Conservation (phyloP, 2,888 invertebrate genomes). For the Erynnis tages region DNA sequence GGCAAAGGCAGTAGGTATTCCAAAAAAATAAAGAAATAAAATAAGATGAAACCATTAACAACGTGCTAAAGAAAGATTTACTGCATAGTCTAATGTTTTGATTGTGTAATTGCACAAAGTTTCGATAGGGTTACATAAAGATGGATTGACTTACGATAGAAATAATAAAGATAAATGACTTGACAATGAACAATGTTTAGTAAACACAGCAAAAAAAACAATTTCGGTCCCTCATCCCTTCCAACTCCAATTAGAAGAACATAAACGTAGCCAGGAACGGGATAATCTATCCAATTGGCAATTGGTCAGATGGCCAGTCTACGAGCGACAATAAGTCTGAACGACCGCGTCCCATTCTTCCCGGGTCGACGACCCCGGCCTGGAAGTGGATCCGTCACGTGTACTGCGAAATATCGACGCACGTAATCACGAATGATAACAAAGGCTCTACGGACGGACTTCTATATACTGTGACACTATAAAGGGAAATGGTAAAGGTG, state of each 20-base stretch:
- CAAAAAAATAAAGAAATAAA: too few relatives aligned
- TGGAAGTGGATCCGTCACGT: slow-evolving; percentile 16
- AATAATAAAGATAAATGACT: too few relatives aligned
- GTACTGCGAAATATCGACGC: neutral
- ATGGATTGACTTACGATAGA: too few relatives aligned
- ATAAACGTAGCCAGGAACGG: slow-evolving; percentile 18
- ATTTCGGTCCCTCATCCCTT: neutral
- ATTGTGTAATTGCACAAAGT: too few relatives aligned
- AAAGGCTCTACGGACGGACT: neutral
- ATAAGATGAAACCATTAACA: too few relatives aligned
- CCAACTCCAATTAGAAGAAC: slow-evolving; percentile 6
- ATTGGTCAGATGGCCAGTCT: slow-evolving; percentile 20
- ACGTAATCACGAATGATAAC: slow-evolving; percentile 1
- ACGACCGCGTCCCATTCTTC: slow-evolving; percentile 20
- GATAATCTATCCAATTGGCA: slow-evolving; percentile 21
- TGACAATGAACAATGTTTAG: too few relatives aligned
- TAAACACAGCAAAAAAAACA: neutral
- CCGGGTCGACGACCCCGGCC: slow-evolving; percentile 27
- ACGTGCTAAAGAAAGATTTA: too few relatives aligned
- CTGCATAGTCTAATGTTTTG: too few relatives aligned
- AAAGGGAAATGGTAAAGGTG: too few relatives aligned
- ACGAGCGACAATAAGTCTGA: slow-evolving; percentile 23
- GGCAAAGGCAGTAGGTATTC: too few relatives aligned
- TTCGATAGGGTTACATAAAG: too few relatives aligned
- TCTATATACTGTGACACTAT: too few relatives aligned